Base-by-base conservation (phyloP, 2,797 vertebrate genomes). In the Euphonia xanthogaster region DNA sequence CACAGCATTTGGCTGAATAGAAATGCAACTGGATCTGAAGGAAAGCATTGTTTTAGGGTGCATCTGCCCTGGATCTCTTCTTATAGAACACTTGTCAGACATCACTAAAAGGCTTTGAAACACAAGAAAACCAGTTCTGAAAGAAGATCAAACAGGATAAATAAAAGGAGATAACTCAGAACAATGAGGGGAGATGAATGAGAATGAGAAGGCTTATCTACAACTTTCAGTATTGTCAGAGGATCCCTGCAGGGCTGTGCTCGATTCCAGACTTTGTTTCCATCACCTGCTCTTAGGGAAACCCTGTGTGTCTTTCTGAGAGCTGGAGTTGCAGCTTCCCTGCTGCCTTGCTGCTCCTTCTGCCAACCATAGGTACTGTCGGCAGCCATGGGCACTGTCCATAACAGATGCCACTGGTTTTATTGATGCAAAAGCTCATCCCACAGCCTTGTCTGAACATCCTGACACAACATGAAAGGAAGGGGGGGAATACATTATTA, bases 271-370 rank as follows among this genome's bases (percentile, higher is more conserved):
- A 35, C 44, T 79, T 75, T n/a, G 51, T 20, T 79, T 73, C 78
- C 28, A 66, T 45, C n/a, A 39, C 17, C 35, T 53, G 50, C 54
- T 57, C 42, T 54, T 6, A 1, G 24, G 24, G 15, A 83, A 20
- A 86, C 35, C 9, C 47, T 19, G 12, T 0, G 0, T 37, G 50
- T 31, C 50, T 68, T 44, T 8, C 6, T 2, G 8, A 14, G 25
- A 81, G 55, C 74, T 70, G 48, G 28, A 76, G 35, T 23, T 85
- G 23, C n/a, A 62, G 25, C 30, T 61, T 72, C 24, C 42, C 58
- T 74, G 14, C 48, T 40, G 50, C 60, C 40, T 62, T 5, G 1
- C 39, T 84, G 66, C 35, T 93, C 31, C 57, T 77, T 50, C 68
- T 58, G 47, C 47, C 35, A n/a, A 22, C 47, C 35, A 13, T 0